Percentiles rank a stretch among this genome's conserved stretches.
phyloP scores from a whole-genome alignment of 2,888 invertebrate species.

The Melinaea marsaeus region DNA sequence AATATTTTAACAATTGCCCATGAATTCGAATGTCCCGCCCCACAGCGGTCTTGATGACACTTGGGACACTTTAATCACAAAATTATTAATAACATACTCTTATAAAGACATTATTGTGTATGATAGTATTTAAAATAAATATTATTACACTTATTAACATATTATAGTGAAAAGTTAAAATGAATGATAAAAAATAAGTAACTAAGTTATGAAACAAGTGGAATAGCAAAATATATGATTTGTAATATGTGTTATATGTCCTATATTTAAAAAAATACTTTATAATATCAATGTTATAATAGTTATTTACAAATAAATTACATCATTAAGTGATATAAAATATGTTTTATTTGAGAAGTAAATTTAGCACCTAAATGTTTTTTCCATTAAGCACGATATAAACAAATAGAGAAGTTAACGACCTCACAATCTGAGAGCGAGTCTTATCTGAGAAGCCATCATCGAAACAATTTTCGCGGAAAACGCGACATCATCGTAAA shows the following conservation, averaged over 20 bases:
- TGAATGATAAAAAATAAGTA: too few relatives aligned
- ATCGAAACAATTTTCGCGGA: constrained; percentile 27
- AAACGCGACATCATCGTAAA: constrained; percentile 32
- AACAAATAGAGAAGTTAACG: constrained; percentile 25
- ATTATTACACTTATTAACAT: background rate
- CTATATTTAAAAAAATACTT: too few relatives aligned
- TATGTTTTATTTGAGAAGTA: background rate
- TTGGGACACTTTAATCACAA: constrained; percentile 21
- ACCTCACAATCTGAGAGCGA: constrained; percentile 24
- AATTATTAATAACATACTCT: too few relatives aligned
- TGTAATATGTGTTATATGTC: too few relatives aligned
- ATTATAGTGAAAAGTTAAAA: too few relatives aligned
- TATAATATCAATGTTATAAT: too few relatives aligned
- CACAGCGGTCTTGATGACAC: constrained; percentile 27
- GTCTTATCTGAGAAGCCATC: constrained; percentile 28
- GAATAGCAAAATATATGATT: too few relatives aligned
- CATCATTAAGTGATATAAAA: too few relatives aligned
- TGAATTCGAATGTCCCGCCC: constrained; percentile 22
- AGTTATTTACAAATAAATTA: too few relatives aligned
- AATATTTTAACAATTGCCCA: constrained; percentile 19
- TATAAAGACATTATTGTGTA: background rate
- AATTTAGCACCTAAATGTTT: constrained; percentile 1
- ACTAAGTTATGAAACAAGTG: too few relatives aligned
- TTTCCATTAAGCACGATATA: constrained; percentile 26
- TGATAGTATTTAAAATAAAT: too few relatives aligned